Base-by-base conservation (phyloP, 2,797 vertebrate species). In the Protonibea diacanthus region DNA sequence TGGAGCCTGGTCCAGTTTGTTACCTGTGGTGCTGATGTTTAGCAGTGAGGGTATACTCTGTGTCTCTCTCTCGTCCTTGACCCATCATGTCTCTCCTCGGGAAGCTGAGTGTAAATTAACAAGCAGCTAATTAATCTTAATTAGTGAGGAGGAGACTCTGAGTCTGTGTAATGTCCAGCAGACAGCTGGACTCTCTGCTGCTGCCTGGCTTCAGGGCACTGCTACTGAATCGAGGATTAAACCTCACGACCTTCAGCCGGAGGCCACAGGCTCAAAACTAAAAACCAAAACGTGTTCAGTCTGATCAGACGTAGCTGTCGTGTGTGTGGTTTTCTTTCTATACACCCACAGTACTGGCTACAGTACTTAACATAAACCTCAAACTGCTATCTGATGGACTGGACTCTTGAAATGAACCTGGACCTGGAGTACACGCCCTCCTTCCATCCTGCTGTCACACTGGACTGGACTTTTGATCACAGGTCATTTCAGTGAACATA, bases 121-220 rank as follows among this genome's bases (percentile, higher is more conserved):
- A 15, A 75, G 57, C 49, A 8, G 25, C 2, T 83, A 70, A 57
- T 85, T 83, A 73, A 83, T 80, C 74, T 73, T 83, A 81, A 81
- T 86, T 76, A 84, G 64, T n/a, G 72, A 55, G 68, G 63, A 45
- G 38, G 59, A 60, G 65, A 21, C 17, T 59, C 1, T 40, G 29
- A 29, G 17, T 61, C 2, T 71, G 55, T 72, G 52, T n/a, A n/a
- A n/a, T 49, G 58, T 57, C 15, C 15, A 12, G 12, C 2, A 11
- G 45, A 64, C 62, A 64, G 51, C 33, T 80, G 78, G 78, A 74
- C 69, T 63, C 76, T 68, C 38, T 65, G 48, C 67, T 71, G 71
- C 53, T 80, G 77, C 66, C 66, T 81, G 72, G 84, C 84, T 81
- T 17, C 55, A n/a, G 81, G 84, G 74, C 51, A 52, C 49, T 17